Base-by-base conservation (phyloP, 2,113 vertebrate genomes). In the Poeciliopsis retropinna region DNA sequence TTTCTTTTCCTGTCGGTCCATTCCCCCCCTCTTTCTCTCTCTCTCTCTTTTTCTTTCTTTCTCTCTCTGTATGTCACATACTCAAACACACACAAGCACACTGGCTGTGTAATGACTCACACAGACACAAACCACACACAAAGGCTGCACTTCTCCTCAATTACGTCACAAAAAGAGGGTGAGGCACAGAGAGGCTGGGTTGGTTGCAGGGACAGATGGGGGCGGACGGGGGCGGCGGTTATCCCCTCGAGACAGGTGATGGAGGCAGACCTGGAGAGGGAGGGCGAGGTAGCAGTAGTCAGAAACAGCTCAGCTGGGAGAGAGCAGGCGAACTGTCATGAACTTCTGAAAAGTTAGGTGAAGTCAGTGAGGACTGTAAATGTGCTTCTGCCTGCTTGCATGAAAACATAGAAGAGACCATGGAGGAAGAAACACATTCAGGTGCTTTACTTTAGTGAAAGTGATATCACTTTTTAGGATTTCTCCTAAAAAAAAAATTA, bases 161-260 rank as follows among this genome's bases (percentile, higher is more conserved):
- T 93, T 90, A 92, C 89, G 87, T 93, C 91, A 92, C 84, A 69
- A 64, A 73, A 83, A 65, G 78, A 80, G 81, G 79, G 79, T 86
- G 70, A 79, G 65, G 73, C 75, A 78, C 79, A 72, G 73, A 67
- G 77, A 83, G 82, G 82, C 51, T n/a, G 67, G 78, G 76, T 39
- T 70, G 67, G 82, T 77, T 73, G 70, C 66, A 60, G 64, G 76
- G 75, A 86, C 73, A 73, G 83, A 70, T 72, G 31, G 77, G 67
- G 71, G 81, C 61, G 76, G 83, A 70, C 67, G 34, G 77, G 67
- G 69, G 81, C 64, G 76, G 67, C 72, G 13, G 72, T 63, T 80
- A 79, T 76, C 60, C 87, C 83, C 85, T 51, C 4, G 65, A 74
- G 89, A 85, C 28, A 75, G 64, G 47, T 65, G 74, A 85, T 83